These are phyloP conservation scores for Hetaerina americana DNA, from an alignment of 1,140 invertebrate species.

Conservation along the genomic window DNA sequence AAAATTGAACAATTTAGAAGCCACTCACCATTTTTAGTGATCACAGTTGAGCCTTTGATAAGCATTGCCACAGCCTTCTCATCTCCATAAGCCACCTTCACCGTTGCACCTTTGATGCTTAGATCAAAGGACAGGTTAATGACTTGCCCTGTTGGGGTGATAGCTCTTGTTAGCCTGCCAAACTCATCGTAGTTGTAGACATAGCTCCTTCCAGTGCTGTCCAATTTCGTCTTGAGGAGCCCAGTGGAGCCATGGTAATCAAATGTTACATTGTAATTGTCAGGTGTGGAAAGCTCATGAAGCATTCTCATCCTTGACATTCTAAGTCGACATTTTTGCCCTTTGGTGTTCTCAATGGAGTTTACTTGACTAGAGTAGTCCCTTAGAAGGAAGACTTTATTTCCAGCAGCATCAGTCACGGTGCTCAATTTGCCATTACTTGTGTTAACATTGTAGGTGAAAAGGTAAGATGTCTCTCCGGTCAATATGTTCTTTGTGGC, in stretches of 20 bases:
- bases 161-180: constrained; percentile 74
- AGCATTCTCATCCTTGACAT: constrained; percentile 83
- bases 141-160: constrained; percentile 83
- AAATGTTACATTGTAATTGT: constrained; percentile 85
- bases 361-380: constrained; percentile 56
- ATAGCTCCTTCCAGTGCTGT: constrained; percentile 80
- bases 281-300: constrained; percentile 74
- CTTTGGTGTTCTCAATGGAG: constrained; percentile 87
- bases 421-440: constrained; percentile 88
- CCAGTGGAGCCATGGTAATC: constrained; percentile 84
- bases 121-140: constrained; percentile 75
- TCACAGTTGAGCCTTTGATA: constrained; percentile 75
- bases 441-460: constrained; percentile 92
- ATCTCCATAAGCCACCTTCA: constrained; percentile 70
- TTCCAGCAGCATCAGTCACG: constrained; percentile 84
- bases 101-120: constrained; percentile 74
- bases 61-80: constrained; percentile 68
- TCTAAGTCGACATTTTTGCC: constrained; percentile 76
- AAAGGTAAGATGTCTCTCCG: constrained; percentile 79
- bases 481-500: constrained; percentile 86
- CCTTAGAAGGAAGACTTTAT: constrained; percentile 77
- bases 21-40: constrained; percentile 48
- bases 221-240: constrained; percentile 72
- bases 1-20: background rate
- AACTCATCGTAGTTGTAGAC: constrained; percentile 94